Percentiles rank a stretch among this genome's conserved stretches.
Conservation (phyloP, 2,113 vertebrate species). For the Cyphomyrus discorhynchus region DNA sequence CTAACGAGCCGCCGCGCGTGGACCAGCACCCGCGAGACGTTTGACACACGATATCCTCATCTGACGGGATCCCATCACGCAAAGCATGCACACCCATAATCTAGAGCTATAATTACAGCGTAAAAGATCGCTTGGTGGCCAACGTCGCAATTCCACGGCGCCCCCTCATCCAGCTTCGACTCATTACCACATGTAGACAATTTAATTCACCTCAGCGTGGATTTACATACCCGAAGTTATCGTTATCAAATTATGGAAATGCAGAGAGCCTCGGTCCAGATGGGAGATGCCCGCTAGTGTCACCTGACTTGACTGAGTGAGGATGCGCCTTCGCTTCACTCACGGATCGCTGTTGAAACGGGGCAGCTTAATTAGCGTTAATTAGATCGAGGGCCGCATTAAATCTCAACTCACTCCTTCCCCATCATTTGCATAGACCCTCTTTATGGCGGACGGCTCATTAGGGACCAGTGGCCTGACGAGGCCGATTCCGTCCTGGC, state of each 20-base stretch:
- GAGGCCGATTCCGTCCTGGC: conserved; percentile 37
- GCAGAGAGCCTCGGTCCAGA: neutral
- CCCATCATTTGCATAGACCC: conserved; percentile 23
- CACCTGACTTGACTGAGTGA: neutral
- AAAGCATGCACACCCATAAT: neutral
- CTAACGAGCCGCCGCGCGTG: neutral
- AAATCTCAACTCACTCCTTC: conserved; percentile 14
- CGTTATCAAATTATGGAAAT: neutral
- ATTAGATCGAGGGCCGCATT: conserved; percentile 41
- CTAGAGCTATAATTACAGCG: neutral
- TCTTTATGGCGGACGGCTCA: conserved; percentile 34
- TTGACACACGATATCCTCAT: neutral
- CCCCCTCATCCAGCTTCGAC: neutral
- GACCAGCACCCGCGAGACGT: neutral
- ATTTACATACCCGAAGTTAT: neutral
- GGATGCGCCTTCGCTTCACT: neutral
- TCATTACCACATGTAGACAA: neutral
- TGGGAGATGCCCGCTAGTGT: neutral
- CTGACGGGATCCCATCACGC: neutral
- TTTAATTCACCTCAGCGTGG: neutral
- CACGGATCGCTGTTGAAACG: conserved; percentile 28
- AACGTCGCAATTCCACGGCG: neutral
- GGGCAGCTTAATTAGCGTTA: conserved; percentile 33
- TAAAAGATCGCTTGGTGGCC: neutral
- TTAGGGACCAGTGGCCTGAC: conserved; percentile 31